Conservation (phyloP, 2,797 vertebrate genomes). For the Hylomyscus alleni region DNA sequence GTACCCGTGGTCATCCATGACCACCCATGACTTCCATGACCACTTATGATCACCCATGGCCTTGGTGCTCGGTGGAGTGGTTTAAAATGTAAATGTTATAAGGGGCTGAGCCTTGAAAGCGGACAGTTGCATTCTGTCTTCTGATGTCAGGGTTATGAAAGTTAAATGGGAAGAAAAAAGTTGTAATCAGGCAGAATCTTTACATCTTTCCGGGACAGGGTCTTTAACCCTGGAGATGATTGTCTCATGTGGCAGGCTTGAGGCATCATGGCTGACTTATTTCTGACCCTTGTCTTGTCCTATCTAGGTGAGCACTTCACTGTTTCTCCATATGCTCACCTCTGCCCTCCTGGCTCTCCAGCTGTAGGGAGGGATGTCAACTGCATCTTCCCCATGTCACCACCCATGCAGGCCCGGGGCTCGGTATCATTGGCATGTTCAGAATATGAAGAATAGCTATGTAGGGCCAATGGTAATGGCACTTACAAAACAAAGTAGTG, state of each 20-base stretch:
- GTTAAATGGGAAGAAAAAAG: slow-evolving; percentile 30
- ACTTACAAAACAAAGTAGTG: slow-evolving; percentile 51
- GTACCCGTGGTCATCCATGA: neutral
- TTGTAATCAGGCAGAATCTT: neutral
- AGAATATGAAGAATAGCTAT: neutral
- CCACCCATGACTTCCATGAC: neutral
- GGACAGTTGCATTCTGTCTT: slow-evolving; percentile 51
- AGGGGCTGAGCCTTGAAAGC: slow-evolving; percentile 15
- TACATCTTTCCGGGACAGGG: neutral
- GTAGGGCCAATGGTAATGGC: neutral
- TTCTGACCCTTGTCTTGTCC: neutral
- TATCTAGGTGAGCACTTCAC: neutral
- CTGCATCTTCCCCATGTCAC: accelerated
- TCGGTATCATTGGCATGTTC: neutral
- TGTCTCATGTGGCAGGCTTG: neutral
- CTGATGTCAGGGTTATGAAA: slow-evolving; percentile 49
- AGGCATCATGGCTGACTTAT: neutral
- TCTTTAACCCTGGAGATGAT: neutral
- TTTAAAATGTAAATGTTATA: slow-evolving; percentile 25
- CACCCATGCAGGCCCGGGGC: neutral
- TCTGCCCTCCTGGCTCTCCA: neutral
- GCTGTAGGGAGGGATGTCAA: no score
- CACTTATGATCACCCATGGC: neutral
- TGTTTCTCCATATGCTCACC: accelerated
- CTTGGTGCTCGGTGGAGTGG: neutral